Evolutionary conservation across 2,888 invertebrate genomes (phyloP).

Genomic region (Eurytoma californica): DNA sequence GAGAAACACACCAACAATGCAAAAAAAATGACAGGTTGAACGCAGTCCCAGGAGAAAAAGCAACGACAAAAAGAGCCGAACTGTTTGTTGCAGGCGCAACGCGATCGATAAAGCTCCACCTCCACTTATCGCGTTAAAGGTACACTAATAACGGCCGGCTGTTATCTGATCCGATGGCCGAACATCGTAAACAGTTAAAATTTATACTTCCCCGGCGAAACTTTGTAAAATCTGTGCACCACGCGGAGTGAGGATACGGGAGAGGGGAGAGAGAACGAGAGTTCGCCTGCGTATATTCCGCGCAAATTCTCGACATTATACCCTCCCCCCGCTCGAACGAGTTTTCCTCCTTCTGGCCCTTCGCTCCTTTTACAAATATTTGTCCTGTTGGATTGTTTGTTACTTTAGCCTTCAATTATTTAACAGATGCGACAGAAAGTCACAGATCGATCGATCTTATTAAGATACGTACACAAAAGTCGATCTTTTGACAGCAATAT

Average conservation of each 20-base stretch:
- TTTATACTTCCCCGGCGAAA: conserved; percentile 43
- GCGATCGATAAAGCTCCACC: conserved; percentile 55
- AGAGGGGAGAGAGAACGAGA: no score
- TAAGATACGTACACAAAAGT: no score
- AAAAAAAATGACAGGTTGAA: no score
- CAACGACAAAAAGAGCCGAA: not conserved
- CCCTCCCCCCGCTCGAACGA: not conserved
- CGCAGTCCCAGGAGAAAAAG: not conserved
- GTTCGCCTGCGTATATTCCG: conserved; percentile 14
- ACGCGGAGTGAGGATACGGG: no score
- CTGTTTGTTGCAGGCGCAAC: not conserved
- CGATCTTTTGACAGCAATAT: no score
- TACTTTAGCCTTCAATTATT: no score
- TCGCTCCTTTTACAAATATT: no score
- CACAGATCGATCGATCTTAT: no score
- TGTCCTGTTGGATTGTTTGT: no score
- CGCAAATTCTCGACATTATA: conserved; percentile 33
- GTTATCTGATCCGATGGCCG: conserved; percentile 49
- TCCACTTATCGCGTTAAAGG: conserved; percentile 58
- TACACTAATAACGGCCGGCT: conserved; percentile 56
- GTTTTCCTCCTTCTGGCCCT: conserved; percentile 15
- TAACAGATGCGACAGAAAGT: no score
- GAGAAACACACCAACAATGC: no score
- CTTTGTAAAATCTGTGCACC: conserved; percentile 17
- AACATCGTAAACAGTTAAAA: conserved; percentile 41